phyloP scores from a whole-genome alignment of 1,140 invertebrate genomes.

The Drosophila saltans region DNA sequence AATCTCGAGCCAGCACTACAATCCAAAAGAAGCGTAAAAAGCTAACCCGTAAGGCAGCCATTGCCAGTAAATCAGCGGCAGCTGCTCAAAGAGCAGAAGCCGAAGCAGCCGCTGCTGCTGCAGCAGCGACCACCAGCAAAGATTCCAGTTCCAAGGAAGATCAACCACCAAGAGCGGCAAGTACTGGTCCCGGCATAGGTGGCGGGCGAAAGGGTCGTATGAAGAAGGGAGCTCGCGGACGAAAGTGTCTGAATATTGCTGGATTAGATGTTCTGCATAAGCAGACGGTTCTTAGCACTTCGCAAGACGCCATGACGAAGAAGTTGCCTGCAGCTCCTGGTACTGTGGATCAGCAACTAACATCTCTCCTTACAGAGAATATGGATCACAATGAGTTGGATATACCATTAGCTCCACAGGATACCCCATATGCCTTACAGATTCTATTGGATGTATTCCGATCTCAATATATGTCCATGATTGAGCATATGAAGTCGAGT shows the following conservation, averaged over 20 bases:
- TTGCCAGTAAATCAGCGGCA: conserved; percentile 79
- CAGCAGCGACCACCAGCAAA: conserved; percentile 62
- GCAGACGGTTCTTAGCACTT: conserved; percentile 94
- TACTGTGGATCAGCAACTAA: conserved; percentile 94
- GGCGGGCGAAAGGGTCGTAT: conserved; percentile 75
- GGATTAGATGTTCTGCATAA: conserved; percentile 95
- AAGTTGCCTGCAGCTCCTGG: conserved; percentile 92
- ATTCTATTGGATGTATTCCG: conserved; percentile 92
- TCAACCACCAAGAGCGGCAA: conserved; percentile 40
- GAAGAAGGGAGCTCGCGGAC: conserved; percentile 68
- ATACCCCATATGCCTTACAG: conserved; percentile 93
- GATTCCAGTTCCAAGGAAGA: conserved; percentile 69
- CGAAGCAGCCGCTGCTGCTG: conserved; percentile 64
- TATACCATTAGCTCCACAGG: conserved; percentile 89
- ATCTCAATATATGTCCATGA: conserved; percentile 91
- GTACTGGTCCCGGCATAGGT: conserved; percentile 55
- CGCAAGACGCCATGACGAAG: conserved; percentile 85
- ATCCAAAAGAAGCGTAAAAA: conserved; percentile 82
- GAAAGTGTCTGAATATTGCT: conserved; percentile 85
- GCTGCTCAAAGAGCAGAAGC: conserved; percentile 71
- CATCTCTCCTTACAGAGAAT: conserved; percentile 87
- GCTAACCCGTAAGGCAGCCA: conserved; percentile 77
- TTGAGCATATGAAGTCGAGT: conserved; percentile 91
- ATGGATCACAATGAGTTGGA: conserved; percentile 91
- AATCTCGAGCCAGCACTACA: conserved; percentile 59